Evolutionary conservation across 2,797 vertebrate species (phyloP).

Genomic region (Telmatherina bonti): DNA sequence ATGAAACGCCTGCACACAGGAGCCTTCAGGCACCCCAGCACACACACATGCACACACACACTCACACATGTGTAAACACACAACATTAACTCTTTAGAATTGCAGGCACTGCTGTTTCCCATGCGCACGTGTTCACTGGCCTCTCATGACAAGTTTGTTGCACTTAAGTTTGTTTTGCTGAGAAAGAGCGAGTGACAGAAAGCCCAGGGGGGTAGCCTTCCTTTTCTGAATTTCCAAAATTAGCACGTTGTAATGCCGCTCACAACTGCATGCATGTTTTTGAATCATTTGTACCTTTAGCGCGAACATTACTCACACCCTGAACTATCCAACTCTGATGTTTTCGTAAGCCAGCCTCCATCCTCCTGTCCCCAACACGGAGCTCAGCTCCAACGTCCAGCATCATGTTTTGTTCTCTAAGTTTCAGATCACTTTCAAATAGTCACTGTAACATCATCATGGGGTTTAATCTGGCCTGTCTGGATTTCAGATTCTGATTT

Average conservation of each 20-base stretch:
- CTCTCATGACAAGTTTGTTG: conserved; percentile 63
- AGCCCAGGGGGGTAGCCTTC: conserved; percentile 37
- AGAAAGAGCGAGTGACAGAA: conserved; percentile 11
- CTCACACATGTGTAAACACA: no score
- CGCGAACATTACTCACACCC: conserved; percentile 22
- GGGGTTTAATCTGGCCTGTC: background rate
- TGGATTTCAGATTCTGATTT: background rate
- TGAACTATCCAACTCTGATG: background rate
- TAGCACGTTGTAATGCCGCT: conserved; percentile 51
- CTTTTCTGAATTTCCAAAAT: conserved; percentile 53
- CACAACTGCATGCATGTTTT: conserved; percentile 27
- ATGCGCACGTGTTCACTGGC: conserved; percentile 44
- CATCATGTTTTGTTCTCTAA: background rate
- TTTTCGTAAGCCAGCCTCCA: background rate
- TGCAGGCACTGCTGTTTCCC: conserved; percentile 68
- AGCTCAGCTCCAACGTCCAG: no score
- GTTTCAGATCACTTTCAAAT: background rate
- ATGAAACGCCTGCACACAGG: conserved; percentile 70
- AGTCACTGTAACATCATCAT: background rate
- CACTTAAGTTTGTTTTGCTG: conserved; percentile 55
- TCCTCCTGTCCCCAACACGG: background rate
- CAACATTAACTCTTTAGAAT: conserved; percentile 39
- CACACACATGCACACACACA: conserved; percentile 44
- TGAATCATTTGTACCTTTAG: conserved; percentile 35
- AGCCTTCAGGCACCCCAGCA: conserved; percentile 57